Evolutionary conservation across 1,140 invertebrate species (phyloP).

Genomic region (Bradysia coprophila): DNA sequence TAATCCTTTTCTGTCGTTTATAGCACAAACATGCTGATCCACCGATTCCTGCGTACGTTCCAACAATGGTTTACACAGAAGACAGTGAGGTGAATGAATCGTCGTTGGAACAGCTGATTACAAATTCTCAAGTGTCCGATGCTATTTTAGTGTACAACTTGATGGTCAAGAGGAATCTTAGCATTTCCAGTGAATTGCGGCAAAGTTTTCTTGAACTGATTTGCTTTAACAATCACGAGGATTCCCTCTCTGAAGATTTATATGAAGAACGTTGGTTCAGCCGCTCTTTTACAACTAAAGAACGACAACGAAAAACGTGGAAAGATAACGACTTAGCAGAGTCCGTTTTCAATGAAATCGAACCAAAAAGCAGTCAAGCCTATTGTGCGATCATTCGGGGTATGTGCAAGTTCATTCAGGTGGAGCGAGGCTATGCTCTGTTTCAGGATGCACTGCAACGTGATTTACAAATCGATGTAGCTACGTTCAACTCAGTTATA

Average conservation of each 20-base stretch:
- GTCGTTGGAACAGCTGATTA: conserved; percentile 42
- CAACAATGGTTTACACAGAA: conserved; percentile 45
- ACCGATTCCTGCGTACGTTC: conserved; percentile 45
- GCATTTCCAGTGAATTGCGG: conserved; percentile 36
- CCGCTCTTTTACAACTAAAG: conserved; percentile 24
- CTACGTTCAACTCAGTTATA: conserved; percentile 56
- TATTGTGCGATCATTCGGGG: conserved; percentile 54
- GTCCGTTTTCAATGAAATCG: conserved; percentile 40
- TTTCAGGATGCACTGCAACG: conserved; percentile 46
- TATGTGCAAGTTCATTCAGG: conserved; percentile 47
- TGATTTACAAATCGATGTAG: conserved; percentile 36
- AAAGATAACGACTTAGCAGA: conserved; percentile 48
- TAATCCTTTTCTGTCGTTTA: too few species aligned
- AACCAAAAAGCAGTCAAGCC: conserved; percentile 35
- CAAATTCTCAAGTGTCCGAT: conserved; percentile 41
- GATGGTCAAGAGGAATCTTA: conserved; percentile 36
- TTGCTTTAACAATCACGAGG: conserved; percentile 61
- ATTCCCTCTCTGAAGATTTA: conserved; percentile 41
- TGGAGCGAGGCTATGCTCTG: conserved; percentile 39
- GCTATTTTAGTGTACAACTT: conserved; percentile 53
- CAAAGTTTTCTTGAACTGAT: conserved; percentile 61
- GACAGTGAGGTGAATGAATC: conserved; percentile 34
- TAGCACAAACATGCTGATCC: conserved; percentile 32
- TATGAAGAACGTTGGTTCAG: conserved; percentile 63
- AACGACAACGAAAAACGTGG: conserved; percentile 44